A percentile compares a stretch with the other conserved stretches of the same genome.
Evolutionary conservation across 2,888 invertebrate species (phyloP).

Genomic region (Chesias legatella): DNA sequence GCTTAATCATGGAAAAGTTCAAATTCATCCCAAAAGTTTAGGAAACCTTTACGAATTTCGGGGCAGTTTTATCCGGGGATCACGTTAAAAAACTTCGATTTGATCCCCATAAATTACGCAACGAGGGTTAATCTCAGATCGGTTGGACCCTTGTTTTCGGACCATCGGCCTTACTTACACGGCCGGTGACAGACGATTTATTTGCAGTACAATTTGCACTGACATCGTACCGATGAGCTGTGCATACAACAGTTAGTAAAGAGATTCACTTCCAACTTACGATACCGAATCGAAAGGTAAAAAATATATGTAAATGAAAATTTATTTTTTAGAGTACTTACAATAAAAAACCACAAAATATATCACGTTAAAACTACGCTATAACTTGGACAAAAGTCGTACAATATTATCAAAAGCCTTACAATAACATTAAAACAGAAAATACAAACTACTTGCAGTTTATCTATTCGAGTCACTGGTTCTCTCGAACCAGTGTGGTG

Average conservation of each 20-base stretch:
- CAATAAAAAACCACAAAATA: too few species aligned
- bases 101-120: slow-evolving; percentile 35
- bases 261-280: too few species aligned
- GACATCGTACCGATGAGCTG: slow-evolving; percentile 21
- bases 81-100: slow-evolving; percentile 32
- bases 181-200: slow-evolving; percentile 36
- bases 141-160: slow-evolving; percentile 35
- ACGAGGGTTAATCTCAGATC: slow-evolving; percentile 41
- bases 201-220: slow-evolving; percentile 24
- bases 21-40: background rate
- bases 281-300: too few species aligned
- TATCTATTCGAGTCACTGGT: too few species aligned
- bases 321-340: too few species aligned
- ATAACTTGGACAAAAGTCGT: too few species aligned
- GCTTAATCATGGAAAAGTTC: background rate
- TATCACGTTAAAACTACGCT: too few species aligned
- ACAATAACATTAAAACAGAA: too few species aligned
- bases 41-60: background rate
- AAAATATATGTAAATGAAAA: too few species aligned
- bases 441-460: too few species aligned
- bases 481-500: too few species aligned
- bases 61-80: slow-evolving; percentile 10
- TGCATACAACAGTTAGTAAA: background rate
- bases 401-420: too few species aligned
- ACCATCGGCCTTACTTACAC: slow-evolving; percentile 19